phyloP scores from a whole-genome alignment of 2,113 vertebrate species.

The Protobothrops mucrosquamatus region DNA sequence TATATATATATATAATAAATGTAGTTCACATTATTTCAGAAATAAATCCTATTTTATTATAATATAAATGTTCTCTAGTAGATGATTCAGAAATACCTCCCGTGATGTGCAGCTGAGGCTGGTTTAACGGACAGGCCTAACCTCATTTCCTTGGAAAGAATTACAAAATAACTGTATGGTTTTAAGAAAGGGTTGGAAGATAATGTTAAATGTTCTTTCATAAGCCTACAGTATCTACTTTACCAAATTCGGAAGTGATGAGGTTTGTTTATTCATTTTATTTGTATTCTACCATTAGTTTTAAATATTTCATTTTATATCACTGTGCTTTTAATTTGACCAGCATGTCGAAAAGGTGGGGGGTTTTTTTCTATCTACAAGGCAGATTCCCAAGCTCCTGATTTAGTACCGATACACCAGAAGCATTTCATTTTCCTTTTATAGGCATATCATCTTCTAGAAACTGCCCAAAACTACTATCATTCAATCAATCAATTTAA shows the following conservation, averaged over 20 bases:
- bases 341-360: not conserved
- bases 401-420: not conserved
- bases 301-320: not conserved
- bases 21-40: slow-evolving; percentile 1
- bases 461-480: not conserved
- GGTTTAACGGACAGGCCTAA: slow-evolving; percentile 46
- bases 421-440: not conserved
- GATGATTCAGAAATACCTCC: slow-evolving; percentile 58
- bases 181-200: slow-evolving; percentile 53
- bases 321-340: slow-evolving; percentile 4
- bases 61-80: slow-evolving; percentile 27
- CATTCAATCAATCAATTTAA: not conserved
- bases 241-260: not conserved
- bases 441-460: not conserved
- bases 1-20: not conserved
- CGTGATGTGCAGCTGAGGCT: slow-evolving; percentile 41
- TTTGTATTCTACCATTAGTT: not conserved
- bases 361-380: not conserved
- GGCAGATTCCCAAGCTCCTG: not conserved
- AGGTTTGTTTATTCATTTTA: not conserved
- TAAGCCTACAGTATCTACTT: slow-evolving; percentile 1
- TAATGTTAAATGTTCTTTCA: not conserved
- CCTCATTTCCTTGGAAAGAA: slow-evolving; percentile 59
- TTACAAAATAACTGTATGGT: slow-evolving; percentile 39
- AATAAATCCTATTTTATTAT: slow-evolving; percentile 28